Evolutionary conservation across 2,797 vertebrate species (phyloP).

Genomic region (Novumbra hubbsi): DNA sequence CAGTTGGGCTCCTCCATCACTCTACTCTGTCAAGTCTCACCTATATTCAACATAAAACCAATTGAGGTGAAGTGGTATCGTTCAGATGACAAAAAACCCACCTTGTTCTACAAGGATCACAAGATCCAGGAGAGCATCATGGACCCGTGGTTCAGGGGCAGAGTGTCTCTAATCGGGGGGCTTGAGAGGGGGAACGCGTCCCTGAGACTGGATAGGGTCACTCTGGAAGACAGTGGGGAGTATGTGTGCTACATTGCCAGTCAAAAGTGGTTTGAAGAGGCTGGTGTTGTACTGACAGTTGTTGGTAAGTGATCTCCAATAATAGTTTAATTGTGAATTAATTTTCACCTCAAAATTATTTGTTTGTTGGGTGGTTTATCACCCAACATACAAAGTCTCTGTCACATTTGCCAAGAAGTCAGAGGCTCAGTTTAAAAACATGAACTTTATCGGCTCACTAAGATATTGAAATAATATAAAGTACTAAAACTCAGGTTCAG

Average conservation of each 20-base stretch:
- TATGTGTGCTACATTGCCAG: constrained; percentile 23
- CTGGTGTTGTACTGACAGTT: neutral
- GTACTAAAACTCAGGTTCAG: too few species aligned
- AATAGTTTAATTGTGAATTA: too few species aligned
- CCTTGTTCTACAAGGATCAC: constrained; percentile 19
- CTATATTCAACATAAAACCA: too few species aligned
- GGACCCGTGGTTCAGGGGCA: constrained; percentile 25
- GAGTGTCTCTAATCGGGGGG: constrained; percentile 22
- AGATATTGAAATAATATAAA: too few species aligned
- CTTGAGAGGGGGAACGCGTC: too few species aligned
- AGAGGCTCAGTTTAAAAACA: too few species aligned
- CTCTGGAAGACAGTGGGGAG: constrained; percentile 72
- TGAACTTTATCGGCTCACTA: too few species aligned
- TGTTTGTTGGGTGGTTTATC: too few species aligned
- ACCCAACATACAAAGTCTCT: too few species aligned
- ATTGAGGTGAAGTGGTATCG: constrained; percentile 30
- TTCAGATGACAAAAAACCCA: constrained; percentile 1
- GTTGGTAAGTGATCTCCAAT: too few species aligned
- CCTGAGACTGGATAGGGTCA: constrained; percentile 77
- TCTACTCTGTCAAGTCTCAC: constrained; percentile 26
- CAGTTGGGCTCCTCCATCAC: constrained; percentile 9
- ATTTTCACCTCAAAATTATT: too few species aligned
- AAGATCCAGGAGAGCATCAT: neutral
- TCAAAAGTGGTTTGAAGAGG: constrained; percentile 13
- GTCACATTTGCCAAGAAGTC: too few species aligned